phyloP scores from a whole-genome alignment of 2,888 invertebrate genomes.

The Agriopis marginaria region DNA sequence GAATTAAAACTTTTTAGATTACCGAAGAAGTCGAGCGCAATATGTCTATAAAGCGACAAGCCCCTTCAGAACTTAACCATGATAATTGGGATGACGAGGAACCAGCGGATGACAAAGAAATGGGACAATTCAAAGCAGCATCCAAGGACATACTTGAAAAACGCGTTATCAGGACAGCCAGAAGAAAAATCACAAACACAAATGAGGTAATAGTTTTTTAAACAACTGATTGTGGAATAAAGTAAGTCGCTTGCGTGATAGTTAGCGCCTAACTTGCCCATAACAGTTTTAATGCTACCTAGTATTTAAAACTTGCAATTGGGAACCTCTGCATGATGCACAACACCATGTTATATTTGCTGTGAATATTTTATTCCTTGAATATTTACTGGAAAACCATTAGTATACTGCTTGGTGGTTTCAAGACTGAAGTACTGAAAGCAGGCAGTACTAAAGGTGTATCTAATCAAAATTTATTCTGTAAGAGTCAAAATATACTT shows the following conservation, averaged over 20 bases:
- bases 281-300: too few relatives aligned
- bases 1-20: not conserved
- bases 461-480: not conserved
- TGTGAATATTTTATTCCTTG: too few relatives aligned
- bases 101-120: conserved; percentile 88
- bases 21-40: conserved; percentile 33
- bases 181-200: conserved; percentile 78
- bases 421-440: too few relatives aligned
- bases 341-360: too few relatives aligned
- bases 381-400: not conserved
- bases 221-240: not conserved
- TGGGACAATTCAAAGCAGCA: conserved; percentile 89
- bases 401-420: not conserved
- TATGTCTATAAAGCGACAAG: conserved; percentile 92
- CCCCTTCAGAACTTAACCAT: conserved; percentile 91
- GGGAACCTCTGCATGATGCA: too few relatives aligned
- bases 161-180: conserved; percentile 93
- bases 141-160: conserved; percentile 89
- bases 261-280: too few relatives aligned
- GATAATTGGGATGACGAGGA: conserved; percentile 95
- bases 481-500: too few relatives aligned
- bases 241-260: not conserved
- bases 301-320: too few relatives aligned
- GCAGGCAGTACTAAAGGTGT: not conserved
- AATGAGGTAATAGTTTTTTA: conserved; percentile 12